Percentiles rank a stretch among this genome's conserved stretches.
Evolutionary conservation across 2,888 invertebrate genomes (phyloP).

Genomic region (Cyaniris semiargus): DNA sequence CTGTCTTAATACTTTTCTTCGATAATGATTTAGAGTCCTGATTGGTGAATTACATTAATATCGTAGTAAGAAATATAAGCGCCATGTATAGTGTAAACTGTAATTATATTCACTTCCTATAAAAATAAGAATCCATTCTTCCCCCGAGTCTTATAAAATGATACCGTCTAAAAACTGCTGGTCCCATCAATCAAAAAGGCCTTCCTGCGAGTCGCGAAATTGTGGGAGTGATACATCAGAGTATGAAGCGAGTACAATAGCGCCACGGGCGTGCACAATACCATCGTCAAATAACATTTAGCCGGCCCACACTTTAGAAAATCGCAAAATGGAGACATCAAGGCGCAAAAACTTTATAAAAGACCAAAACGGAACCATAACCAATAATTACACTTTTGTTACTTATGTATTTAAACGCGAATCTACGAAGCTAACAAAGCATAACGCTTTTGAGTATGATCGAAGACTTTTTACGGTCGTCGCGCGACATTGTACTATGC

Average conservation of each 20-base stretch:
- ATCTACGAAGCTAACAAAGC: slow-evolving; percentile 61
- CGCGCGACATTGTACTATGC: neutral
- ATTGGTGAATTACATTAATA: too few relatives aligned
- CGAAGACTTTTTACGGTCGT: slow-evolving; percentile 47
- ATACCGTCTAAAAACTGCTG: slow-evolving; percentile 51
- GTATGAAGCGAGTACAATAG: slow-evolving; percentile 63
- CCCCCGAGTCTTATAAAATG: slow-evolving; percentile 73
- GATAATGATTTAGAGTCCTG: too few relatives aligned
- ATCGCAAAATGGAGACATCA: slow-evolving; percentile 79
- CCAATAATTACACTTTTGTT: slow-evolving; percentile 77
- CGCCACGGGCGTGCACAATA: slow-evolving; percentile 75
- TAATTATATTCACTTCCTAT: neutral
- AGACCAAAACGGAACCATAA: slow-evolving; percentile 66
- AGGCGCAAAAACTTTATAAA: slow-evolving; percentile 64
- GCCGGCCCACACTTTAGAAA: slow-evolving; percentile 78
- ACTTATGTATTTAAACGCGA: slow-evolving; percentile 57
- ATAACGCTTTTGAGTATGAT: slow-evolving; percentile 53
- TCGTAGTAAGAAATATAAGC: neutral
- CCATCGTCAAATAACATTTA: slow-evolving; percentile 79
- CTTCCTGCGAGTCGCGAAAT: slow-evolving; percentile 70
- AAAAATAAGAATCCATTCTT: slow-evolving; percentile 41
- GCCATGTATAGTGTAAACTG: neutral
- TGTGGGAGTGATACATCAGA: slow-evolving; percentile 75
- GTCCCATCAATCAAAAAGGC: slow-evolving; percentile 67
- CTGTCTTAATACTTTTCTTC: too few relatives aligned